Base-by-base conservation (phyloP, 2,888 invertebrate species). In the Caenorhabditis doughertyi region DNA sequence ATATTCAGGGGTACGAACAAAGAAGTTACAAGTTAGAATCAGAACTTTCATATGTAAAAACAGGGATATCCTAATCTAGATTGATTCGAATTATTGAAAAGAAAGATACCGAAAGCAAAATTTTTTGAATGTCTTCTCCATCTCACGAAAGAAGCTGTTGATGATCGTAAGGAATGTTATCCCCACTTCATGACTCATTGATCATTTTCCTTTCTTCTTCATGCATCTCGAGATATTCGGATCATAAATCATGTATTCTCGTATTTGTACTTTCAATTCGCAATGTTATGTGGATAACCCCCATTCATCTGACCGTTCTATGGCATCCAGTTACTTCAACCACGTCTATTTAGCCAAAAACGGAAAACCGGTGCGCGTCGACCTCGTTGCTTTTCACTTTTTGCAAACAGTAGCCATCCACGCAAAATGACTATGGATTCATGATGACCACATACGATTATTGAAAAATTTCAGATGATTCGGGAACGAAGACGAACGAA, bases 321-420 rank as follows among this genome's bases (percentile, higher is more conserved):
- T 70, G 70, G 64, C 68, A 79, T 70, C 56, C 70, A 64, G 70
- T 70, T 79, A 64, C 39, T 27, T 42, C 47, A 23, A 35, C 53
- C 3, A 18, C 3, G 42, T 53, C 64, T 65, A 51, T 49, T 65
- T 65, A 55, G 49, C 42, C 74, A 58, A 53, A 64, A 64, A 64
- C 70, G 68, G 56, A 64, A 60, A 79, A 70, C 68, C 62, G 64
- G 64, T 62, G 55, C 62, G 58, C 70, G 32, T 29, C 79, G 68
- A 79, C 70, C 70, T 44, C 68, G 64, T 79, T 71, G 70, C 58
- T 76, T 76, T 76, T 79, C 79, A 70, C 68, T 79, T 79, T 79
- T 70, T 70, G 44, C 70, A 77, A 77, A 70, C 68, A 77, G n/a
- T n/a, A 70, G 67, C 67, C 49, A 76, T 67, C 58, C 64, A 65